phyloP scores from a whole-genome alignment of 2,113 vertebrate species.

The Semnopithecus entellus region DNA sequence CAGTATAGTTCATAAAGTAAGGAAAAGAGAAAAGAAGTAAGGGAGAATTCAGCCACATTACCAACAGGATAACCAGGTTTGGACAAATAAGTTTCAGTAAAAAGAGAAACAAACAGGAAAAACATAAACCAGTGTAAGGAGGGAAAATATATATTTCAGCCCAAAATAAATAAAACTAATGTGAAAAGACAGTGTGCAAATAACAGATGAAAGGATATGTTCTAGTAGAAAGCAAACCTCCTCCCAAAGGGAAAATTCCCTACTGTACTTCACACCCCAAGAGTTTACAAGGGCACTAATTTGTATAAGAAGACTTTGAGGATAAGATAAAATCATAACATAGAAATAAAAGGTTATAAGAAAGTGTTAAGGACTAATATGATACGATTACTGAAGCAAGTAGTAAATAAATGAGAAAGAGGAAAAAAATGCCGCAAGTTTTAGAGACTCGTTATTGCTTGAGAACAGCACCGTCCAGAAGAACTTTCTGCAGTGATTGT shows the following conservation, averaged over 20 bases:
- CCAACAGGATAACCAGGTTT: background rate
- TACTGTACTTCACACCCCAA: background rate
- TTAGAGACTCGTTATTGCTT: background rate
- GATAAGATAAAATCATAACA: background rate
- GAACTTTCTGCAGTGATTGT: background rate
- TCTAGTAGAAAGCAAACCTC: background rate
- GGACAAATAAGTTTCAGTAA: background rate
- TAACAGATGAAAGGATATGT: background rate
- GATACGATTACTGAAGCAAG: background rate
- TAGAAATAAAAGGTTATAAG: background rate
- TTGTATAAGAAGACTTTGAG: background rate
- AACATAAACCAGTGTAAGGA: background rate
- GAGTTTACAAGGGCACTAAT: background rate
- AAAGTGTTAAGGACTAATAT: background rate
- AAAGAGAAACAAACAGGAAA: background rate
- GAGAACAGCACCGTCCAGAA: background rate
- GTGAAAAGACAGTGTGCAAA: background rate
- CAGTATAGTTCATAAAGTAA: background rate
- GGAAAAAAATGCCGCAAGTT: background rate
- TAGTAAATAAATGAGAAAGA: background rate
- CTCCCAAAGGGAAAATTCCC: background rate
- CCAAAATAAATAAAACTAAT: background rate
- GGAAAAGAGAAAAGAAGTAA: background rate
- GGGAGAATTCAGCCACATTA: background rate
- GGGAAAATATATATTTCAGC: background rate